Conservation (phyloP, 2,113 vertebrate genomes). For the Semicossyphus pulcher region DNA sequence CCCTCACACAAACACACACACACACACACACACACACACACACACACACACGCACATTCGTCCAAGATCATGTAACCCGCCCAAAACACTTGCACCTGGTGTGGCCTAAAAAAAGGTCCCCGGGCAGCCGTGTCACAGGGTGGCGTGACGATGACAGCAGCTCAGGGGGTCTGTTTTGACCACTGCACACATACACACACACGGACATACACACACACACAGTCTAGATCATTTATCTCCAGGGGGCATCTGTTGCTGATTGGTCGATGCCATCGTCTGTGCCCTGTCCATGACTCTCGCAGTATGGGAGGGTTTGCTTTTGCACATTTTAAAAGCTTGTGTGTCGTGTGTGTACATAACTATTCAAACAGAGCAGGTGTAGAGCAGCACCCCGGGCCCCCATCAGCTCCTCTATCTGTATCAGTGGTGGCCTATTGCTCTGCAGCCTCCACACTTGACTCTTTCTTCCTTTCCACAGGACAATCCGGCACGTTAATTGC, state of each 20-base stretch:
- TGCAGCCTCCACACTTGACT: conserved; percentile 66
- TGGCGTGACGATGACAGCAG: conserved; percentile 54
- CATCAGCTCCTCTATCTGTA: conserved; percentile 37
- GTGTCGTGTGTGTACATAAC: conserved; percentile 30
- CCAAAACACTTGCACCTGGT: conserved; percentile 82
- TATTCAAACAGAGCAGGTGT: conserved; percentile 56
- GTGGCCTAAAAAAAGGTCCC: conserved; percentile 79
- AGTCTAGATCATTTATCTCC: conserved; percentile 48
- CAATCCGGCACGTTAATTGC: conserved; percentile 70
- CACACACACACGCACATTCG: conserved; percentile 56
- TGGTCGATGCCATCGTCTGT: conserved; percentile 44
- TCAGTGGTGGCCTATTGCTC: conserved; percentile 45
- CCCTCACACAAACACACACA: conserved; percentile 22
- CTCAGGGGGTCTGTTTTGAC: conserved; percentile 32
- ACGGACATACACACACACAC: conserved; percentile 9
- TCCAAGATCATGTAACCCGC: conserved; percentile 77
- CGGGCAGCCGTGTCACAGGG: conserved; percentile 49
- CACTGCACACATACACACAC: conserved; percentile 24
- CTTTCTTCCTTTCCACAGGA: conserved; percentile 51
- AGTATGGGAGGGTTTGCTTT: conserved; percentile 41
- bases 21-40: conserved; percentile 28
- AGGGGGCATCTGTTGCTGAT: conserved; percentile 61
- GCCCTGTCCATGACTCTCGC: conserved; percentile 43
- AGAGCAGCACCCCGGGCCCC: conserved; percentile 26
- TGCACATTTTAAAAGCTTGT: conserved; percentile 34